Conservation (phyloP, 2,888 invertebrate genomes). For the Dyspetes luteomarginatus region DNA sequence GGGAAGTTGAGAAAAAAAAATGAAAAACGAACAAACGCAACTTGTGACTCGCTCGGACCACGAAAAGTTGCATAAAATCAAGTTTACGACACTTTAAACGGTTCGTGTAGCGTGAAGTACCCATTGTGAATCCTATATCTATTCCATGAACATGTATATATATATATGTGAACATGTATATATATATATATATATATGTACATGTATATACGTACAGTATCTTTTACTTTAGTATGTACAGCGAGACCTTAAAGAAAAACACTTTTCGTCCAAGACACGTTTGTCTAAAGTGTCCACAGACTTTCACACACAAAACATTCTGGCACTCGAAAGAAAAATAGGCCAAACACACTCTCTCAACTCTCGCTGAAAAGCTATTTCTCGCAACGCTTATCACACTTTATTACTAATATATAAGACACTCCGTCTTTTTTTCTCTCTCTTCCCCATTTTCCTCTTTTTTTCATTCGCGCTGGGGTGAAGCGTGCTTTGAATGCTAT, state of each 20-base stretch:
- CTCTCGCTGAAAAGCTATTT: constrained; percentile 8
- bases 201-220: neutral
- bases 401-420: constrained; percentile 22
- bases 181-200: neutral
- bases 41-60: constrained; percentile 14
- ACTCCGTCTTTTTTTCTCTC: neutral
- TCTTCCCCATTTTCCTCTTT: neutral
- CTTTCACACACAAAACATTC: neutral
- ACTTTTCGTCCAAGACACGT: neutral
- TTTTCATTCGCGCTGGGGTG: neutral
- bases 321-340: neutral
- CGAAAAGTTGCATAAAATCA: constrained; percentile 50
- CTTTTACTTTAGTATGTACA: constrained; percentile 9
- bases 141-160: neutral
- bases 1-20: neutral
- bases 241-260: neutral
- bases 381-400: constrained; percentile 5
- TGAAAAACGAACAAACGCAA: constrained; percentile 14
- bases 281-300: neutral
- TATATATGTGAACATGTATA: neutral
- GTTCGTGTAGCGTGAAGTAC: constrained; percentile 1
- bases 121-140: constrained; percentile 10
- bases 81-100: constrained; percentile 48
- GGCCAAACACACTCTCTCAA: neutral
- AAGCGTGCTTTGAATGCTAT: neutral